A percentile compares a stretch with the other conserved stretches of the same genome.
These are phyloP conservation scores for Drosophila koepferae DNA, from an alignment of 2,888 invertebrate genomes.

Conservation along the genomic window DNA sequence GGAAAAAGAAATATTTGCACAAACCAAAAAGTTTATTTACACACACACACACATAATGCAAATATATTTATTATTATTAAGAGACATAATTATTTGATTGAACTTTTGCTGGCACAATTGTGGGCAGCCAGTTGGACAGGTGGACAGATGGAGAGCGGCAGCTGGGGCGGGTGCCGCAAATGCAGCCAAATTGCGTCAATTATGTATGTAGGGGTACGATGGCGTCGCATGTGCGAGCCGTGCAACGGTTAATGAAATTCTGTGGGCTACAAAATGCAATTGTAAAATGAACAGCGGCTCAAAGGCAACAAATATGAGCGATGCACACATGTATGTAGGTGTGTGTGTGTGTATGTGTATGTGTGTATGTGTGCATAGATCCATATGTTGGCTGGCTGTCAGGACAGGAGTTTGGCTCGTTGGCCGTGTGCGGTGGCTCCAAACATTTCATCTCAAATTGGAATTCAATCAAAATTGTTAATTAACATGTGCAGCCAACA, in stretches of 20 bases:
- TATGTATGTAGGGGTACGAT: conserved; percentile 16
- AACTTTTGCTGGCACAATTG: conserved; percentile 17
- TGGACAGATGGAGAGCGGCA: not conserved
- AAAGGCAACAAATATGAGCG: conserved; percentile 38
- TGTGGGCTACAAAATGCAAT: conserved; percentile 27
- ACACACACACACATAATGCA: not conserved
- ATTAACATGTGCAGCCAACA: conserved; percentile 74
- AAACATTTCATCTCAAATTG: conserved; percentile 72
- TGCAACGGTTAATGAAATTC: conserved; percentile 41
- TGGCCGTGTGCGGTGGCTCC: conserved; percentile 20
- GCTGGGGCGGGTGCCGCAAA: not conserved
- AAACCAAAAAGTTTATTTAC: conserved; percentile 1
- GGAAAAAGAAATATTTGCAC: conserved; percentile 20
- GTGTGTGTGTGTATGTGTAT: no score
- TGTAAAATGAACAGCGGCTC: conserved; percentile 50
- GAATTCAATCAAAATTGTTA: conserved; percentile 82
- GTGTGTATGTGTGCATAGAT: not conserved
- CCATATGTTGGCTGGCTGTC: not conserved
- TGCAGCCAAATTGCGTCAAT: conserved; percentile 12
- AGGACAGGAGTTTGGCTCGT: not conserved
- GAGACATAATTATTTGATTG: conserved; percentile 8
- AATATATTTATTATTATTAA: conserved; percentile 6
- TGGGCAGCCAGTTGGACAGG: not conserved
- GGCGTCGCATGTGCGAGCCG: conserved; percentile 23
- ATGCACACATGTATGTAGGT: not conserved